Evolutionary conservation across 2,797 vertebrate species (phyloP), one percentile per base, ranked within the genome.

Genomic region (Todus mexicanus): DNA sequence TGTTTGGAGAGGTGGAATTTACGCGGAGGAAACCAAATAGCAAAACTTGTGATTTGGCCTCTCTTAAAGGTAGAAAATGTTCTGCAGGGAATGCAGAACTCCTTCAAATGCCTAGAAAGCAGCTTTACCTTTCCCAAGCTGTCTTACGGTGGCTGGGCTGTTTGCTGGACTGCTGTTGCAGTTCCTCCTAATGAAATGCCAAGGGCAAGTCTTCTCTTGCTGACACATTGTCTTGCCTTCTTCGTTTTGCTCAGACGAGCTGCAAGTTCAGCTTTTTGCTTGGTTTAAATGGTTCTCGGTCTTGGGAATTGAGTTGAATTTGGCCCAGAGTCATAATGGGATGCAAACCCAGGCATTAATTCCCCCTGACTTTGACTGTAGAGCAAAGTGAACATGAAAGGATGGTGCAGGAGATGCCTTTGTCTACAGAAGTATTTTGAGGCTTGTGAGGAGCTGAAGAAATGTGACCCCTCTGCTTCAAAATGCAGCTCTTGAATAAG

Each of bases 401-500:
- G 1, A 1, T 5, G 17, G 17, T 1, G 2, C 29, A 33, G 33
- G n/a, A 42, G n/a, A 23, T 22, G 5, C 37, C 47, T 45, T 40
- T 45, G 35, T 4, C 45, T 33, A 5, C 57, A 23, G 40, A n/a
- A 90, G 15, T 19, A 4, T 35, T 68, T 56, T 15, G 21, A 57
- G 15, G 15, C 38, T 57, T 53, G 15, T 42, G 31, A 70, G 48
- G 31, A 63, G 48, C 43, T 66, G 61, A 13, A 40, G 48, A 16
- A 38, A 40, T 8, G 22, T 2, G 12, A 25, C 9, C 12, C 31
- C 10, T 25, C 10, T 20, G 27, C 63, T 75, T 21, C 57, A 50
- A 71, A 78, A 37, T 5, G 4, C 5, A 15, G 2, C 7, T 69
- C 31, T 69, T 13, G 47, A 68, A 23, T 4, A 22, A 29, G 15